A percentile compares a stretch with the other conserved stretches of the same genome.
These are phyloP conservation scores for Rhizomys pruinosus DNA, from an alignment of 2,113 vertebrate species.

Conservation along the genomic window DNA sequence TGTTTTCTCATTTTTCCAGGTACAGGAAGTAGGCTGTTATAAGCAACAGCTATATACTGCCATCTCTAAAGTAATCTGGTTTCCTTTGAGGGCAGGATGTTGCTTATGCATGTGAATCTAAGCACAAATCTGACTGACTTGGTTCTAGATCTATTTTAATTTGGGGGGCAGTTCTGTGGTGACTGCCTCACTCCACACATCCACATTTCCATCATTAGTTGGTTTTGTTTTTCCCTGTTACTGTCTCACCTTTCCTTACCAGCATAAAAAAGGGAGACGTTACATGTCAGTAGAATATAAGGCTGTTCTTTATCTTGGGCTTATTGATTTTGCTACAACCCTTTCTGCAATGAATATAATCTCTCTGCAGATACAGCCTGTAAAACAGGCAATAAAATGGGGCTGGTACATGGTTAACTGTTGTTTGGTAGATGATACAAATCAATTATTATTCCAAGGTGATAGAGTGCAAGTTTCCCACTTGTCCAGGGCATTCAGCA, in stretches of 20 bases:
- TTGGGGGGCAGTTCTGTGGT: neutral
- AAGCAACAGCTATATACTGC: neutral
- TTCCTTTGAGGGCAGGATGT: neutral
- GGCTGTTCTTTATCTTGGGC: slow-evolving; percentile 55
- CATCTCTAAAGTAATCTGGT: neutral
- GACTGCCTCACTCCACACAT: neutral
- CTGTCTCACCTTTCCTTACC: neutral
- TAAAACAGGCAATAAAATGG: slow-evolving; percentile 63
- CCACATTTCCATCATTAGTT: neutral
- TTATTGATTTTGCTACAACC: slow-evolving; percentile 65
- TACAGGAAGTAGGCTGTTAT: neutral
- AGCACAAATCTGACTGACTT: neutral
- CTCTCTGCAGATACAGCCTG: slow-evolving; percentile 59
- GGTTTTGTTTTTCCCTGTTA: neutral
- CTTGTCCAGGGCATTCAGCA: neutral
- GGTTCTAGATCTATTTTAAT: neutral
- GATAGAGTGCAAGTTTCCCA: neutral
- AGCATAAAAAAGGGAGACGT: neutral
- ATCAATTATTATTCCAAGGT: slow-evolving; percentile 30
- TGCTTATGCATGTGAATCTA: neutral
- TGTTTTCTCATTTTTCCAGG: slow-evolving; percentile 43
- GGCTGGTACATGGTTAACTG: slow-evolving; percentile 1
- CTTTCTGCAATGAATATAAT: slow-evolving; percentile 67
- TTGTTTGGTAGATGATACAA: slow-evolving; percentile 68
- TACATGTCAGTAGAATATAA: slow-evolving; percentile 27